Conservation (phyloP, 2,797 vertebrate genomes). For the Galagoides demidoff region DNA sequence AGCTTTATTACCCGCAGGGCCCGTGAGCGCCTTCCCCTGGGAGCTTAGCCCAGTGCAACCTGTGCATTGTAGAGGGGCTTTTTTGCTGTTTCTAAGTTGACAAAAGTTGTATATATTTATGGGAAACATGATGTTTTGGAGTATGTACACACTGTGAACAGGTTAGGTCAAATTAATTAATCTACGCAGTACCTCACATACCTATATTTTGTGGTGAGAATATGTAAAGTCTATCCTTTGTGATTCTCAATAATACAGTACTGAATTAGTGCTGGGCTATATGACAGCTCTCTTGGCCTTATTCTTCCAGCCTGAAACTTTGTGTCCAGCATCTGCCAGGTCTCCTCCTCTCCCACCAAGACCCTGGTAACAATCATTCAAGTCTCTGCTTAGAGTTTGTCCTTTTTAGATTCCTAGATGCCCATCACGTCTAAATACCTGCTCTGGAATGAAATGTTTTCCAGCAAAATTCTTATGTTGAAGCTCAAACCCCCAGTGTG, state of each 20-base stretch:
- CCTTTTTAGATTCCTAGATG: neutral
- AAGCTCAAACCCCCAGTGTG: neutral
- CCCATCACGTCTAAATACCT: neutral
- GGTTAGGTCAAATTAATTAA: neutral
- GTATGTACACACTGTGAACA: neutral
- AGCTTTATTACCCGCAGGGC: neutral
- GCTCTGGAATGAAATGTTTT: neutral
- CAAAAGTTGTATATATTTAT: neutral
- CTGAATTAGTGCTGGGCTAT: neutral
- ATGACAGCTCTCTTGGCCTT: neutral
- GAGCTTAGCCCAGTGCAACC: neutral
- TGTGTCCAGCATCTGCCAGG: neutral
- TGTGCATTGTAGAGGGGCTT: neutral
- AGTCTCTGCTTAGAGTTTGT: neutral
- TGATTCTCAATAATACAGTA: neutral
- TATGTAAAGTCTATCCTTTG: neutral
- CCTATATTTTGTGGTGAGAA: neutral
- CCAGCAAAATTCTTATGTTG: neutral
- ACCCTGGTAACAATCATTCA: neutral
- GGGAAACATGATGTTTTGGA: neutral
- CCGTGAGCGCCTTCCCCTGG: neutral
- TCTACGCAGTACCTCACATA: neutral
- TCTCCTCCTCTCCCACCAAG: neutral
- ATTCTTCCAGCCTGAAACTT: neutral
- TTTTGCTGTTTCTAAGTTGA: neutral